These are phyloP conservation scores for Myzus persicae DNA, from an alignment of 1,140 invertebrate species.

Conservation along the genomic window DNA sequence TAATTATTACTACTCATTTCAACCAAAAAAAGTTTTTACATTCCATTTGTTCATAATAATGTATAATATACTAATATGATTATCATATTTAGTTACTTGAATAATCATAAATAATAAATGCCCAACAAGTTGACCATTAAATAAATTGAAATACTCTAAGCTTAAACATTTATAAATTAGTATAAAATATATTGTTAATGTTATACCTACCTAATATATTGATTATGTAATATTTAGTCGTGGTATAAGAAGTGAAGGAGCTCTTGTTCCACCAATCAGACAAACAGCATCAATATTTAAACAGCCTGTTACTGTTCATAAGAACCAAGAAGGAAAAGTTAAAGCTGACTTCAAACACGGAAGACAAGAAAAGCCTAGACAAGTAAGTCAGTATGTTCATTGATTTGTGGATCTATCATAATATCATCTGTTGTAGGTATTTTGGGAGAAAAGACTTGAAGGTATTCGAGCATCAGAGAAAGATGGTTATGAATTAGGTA, in stretches of 20 bases:
- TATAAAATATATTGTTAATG: background rate
- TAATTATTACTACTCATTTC: no score
- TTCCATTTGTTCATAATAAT: background rate
- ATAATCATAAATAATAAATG: background rate
- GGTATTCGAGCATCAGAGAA: constrained; percentile 86
- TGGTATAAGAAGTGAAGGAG: constrained; percentile 85
- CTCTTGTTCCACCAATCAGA: constrained; percentile 91
- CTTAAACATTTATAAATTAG: background rate
- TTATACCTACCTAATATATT: background rate
- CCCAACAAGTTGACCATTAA: background rate
- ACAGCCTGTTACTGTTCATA: constrained; percentile 95
- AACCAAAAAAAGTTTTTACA: background rate
- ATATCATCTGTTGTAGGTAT: constrained; percentile 69
- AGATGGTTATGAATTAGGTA: constrained; percentile 81
- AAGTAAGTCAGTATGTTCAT: constrained; percentile 68
- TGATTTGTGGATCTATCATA: background rate
- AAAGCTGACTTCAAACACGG: constrained; percentile 91
- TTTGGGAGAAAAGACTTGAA: constrained; percentile 97
- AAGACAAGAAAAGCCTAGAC: constrained; percentile 90
- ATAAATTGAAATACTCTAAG: background rate
- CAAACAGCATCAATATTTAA: constrained; percentile 99
- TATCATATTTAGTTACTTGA: background rate
- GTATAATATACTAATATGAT: background rate
- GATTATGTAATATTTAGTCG: constrained; percentile 68
- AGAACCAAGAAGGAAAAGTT: constrained; percentile 87